Evolutionary conservation across 2,888 invertebrate species (phyloP).

Genomic region (Apamea anceps): DNA sequence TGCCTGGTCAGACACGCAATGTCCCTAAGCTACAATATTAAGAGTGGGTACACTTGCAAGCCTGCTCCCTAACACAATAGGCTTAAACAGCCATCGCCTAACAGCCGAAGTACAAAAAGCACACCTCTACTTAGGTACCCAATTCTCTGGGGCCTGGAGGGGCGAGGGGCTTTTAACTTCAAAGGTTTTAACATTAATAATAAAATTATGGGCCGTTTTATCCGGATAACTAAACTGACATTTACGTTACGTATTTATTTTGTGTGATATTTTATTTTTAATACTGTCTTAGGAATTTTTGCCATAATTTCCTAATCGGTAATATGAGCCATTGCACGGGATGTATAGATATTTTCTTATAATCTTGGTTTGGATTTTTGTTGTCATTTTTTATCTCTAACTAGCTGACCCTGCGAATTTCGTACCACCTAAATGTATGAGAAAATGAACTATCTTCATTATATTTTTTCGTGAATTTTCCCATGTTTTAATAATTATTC

Average conservation of each 20-base stretch:
- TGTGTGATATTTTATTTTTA: background rate
- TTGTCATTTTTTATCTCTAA: no score
- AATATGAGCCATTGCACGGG: background rate
- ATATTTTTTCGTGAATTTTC: background rate
- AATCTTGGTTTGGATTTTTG: no score
- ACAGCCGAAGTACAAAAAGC: constrained; percentile 3
- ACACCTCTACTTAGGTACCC: constrained; percentile 7
- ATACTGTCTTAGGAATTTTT: background rate
- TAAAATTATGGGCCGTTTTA: background rate
- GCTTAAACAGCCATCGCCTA: background rate
- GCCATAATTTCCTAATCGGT: background rate
- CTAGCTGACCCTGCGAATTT: no score
- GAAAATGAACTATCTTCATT: background rate
- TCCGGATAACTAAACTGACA: background rate
- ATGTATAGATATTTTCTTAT: background rate
- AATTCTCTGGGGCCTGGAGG: constrained; percentile 18
- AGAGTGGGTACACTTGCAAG: background rate
- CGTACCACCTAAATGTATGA: background rate
- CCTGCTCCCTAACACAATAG: background rate
- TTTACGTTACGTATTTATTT: background rate
- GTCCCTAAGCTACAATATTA: background rate
- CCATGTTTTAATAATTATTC: background rate
- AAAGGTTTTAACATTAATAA: constrained; percentile 21
- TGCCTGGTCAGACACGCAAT: no score
- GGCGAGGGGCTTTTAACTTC: constrained; percentile 28